phyloP scores from a whole-genome alignment of 2,113 vertebrate genomes.

The Maccullochella peelii region DNA sequence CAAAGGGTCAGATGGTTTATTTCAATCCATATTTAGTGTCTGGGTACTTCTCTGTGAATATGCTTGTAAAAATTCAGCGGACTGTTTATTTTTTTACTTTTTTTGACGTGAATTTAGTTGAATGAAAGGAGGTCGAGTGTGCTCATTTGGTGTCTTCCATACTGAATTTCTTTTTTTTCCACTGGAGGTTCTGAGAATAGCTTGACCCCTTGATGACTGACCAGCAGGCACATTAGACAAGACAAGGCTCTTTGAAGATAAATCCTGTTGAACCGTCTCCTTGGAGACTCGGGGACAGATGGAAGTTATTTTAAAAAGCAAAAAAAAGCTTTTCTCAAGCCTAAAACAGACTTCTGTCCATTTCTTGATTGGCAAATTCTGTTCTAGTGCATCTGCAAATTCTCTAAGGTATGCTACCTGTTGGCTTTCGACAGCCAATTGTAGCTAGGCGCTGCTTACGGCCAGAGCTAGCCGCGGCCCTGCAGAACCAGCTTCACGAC shows the following conservation, averaged over 20 bases:
- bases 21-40: conserved; percentile 15
- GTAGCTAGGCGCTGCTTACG: background rate
- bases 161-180: conserved; percentile 41
- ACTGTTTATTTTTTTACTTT: conserved; percentile 44
- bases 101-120: conserved; percentile 17
- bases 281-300: conserved; percentile 42
- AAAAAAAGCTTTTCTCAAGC: conserved; percentile 21
- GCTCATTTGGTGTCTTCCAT: conserved; percentile 32
- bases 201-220: conserved; percentile 63
- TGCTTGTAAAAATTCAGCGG: background rate
- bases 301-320: conserved; percentile 30
- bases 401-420: conserved; percentile 50
- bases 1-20: conserved; percentile 25
- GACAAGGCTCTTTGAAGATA: conserved; percentile 59
- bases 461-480: conserved; percentile 27
- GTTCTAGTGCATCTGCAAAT: conserved; percentile 9
- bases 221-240: conserved; percentile 58
- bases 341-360: background rate
- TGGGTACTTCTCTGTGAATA: conserved; percentile 19
- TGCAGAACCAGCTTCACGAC: conserved; percentile 45
- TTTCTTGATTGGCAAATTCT: conserved; percentile 2
- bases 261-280: conserved; percentile 57
- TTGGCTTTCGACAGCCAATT: background rate
- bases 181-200: conserved; percentile 65
- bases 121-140: conserved; percentile 27